Percentiles rank a stretch among this genome's conserved stretches.
Conservation (phyloP, 2,113 vertebrate species). For the Centropus unirufus region DNA sequence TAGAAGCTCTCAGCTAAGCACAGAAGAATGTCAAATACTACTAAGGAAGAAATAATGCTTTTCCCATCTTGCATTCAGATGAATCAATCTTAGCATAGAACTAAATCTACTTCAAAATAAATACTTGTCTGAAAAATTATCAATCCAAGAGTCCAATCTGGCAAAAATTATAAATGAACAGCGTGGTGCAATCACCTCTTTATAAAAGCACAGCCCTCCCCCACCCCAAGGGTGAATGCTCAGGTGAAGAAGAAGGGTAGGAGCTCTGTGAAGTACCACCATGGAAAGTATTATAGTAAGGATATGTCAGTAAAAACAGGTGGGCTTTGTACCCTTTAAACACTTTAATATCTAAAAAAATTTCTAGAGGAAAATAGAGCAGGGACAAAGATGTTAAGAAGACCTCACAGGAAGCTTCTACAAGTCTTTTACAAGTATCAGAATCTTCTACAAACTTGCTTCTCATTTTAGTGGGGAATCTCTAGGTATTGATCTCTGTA, state of each 20-base stretch:
- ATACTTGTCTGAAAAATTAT: neutral
- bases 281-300: neutral
- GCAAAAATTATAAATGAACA: neutral
- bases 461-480: neutral
- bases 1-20: neutral
- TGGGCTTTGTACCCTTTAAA: neutral
- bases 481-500: neutral
- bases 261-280: neutral
- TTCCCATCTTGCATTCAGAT: neutral
- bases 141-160: neutral
- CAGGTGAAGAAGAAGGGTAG: neutral
- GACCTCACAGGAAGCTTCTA: neutral
- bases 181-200: neutral
- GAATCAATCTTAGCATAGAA: neutral
- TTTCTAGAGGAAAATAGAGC: neutral
- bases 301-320: neutral
- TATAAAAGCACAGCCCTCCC: neutral
- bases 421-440: neutral
- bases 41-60: neutral
- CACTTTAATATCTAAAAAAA: neutral
- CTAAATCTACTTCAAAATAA: neutral
- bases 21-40: neutral
- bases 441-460: neutral
- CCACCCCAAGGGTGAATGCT: neutral
- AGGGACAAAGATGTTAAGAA: neutral